Evolutionary conservation across 2,113 vertebrate genomes (phyloP), one percentile per base, ranked within the genome.

Genomic region (Gobio gobio): DNA sequence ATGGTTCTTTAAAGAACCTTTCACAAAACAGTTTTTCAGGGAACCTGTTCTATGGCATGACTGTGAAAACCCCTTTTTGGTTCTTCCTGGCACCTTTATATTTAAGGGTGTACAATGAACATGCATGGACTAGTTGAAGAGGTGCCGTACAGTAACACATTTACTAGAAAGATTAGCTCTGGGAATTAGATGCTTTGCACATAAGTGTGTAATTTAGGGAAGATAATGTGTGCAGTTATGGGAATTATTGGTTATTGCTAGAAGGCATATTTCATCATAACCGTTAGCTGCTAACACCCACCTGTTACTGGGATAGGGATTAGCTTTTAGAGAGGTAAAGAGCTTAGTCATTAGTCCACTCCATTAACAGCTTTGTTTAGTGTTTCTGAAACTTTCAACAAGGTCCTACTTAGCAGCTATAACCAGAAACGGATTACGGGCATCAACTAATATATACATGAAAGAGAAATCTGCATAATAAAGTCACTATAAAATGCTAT

Each of bases 241-340:
- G 40, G 12, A 80, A 63, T 29, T 45, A 66, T 36, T 54, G 8
- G 8, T 33, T 63, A 22, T 16, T 51, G 26, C 79, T 68, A 54
- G 33, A 61, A 64, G 78, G 13, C 63, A 82, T 54, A 82, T 82
- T 80, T 82, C 79, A 68, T 66, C 45, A n/a, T n/a, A 51, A 54
- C 16, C 36, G 26, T 82, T 51, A 22, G 20, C 20, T 33, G 26
- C 63, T 68, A 51, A 68, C 79, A 36, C 78, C 78, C 59, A 82
- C 61, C 26, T 68, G 51, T 77, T 54, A 77, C 16, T 49, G 72
- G 9, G 74, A 33, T 82, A 82, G 54, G 79, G 26, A 68, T 54
- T 51, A 22, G 26, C 10, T 82, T 82, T 82, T 82, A 82, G 45
- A 82, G 20, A 82, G 43, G 26, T 13, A 78, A 75, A 81, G 10